These are phyloP conservation scores for Stigmatopora argus DNA, from an alignment of 2,113 vertebrate species.

Conservation along the genomic window DNA sequence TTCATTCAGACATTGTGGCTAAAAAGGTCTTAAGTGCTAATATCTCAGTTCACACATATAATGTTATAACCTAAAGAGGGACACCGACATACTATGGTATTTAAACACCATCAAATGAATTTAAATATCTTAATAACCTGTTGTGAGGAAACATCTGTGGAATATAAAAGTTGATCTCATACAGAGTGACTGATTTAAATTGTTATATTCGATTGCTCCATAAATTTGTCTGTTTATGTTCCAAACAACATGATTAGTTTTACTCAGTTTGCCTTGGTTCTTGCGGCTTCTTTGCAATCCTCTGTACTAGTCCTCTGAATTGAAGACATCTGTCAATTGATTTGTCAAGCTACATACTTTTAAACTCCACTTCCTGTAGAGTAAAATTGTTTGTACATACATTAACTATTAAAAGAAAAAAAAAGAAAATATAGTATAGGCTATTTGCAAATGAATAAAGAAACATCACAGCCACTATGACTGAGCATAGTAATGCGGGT, in stretches of 20 bases:
- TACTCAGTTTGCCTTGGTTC: background rate
- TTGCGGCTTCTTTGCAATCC: background rate
- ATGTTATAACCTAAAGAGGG: background rate
- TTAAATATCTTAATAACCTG: background rate
- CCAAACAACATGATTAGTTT: background rate
- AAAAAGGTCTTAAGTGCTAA: background rate
- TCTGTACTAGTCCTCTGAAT: background rate
- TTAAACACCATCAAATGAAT: background rate
- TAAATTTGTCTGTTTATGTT: background rate
- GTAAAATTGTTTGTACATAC: too few species aligned
- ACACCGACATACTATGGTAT: background rate
- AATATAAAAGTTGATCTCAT: background rate
- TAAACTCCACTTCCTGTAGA: background rate
- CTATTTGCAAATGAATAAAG: too few species aligned
- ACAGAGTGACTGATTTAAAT: background rate
- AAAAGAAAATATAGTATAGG: background rate
- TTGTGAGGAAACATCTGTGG: too few species aligned
- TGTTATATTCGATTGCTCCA: background rate
- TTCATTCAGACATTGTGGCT: background rate
- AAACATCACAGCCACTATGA: too few species aligned
- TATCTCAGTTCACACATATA: background rate
- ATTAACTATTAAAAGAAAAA: background rate
- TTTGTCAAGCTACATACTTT: background rate
- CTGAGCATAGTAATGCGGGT: too few species aligned
- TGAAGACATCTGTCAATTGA: background rate